A percentile compares a stretch with the other conserved stretches of the same genome.
phyloP scores from a whole-genome alignment of 2,113 vertebrate genomes.

The Apeltes quadracus region DNA sequence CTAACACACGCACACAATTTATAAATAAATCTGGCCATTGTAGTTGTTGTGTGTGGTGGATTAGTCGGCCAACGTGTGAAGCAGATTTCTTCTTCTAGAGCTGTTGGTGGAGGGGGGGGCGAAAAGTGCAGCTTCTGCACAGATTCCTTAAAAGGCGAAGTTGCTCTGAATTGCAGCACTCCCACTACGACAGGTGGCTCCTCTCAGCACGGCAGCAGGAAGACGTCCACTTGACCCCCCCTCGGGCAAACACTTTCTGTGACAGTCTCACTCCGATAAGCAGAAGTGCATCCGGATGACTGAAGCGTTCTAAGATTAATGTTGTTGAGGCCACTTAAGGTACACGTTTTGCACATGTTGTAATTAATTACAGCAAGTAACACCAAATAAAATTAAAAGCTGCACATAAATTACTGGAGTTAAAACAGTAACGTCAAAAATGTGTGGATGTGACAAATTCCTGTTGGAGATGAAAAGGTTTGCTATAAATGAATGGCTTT shows the following conservation, averaged over 20 bases:
- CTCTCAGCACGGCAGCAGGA: constrained; percentile 56
- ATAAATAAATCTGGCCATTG: background rate
- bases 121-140: constrained; percentile 54
- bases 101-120: background rate
- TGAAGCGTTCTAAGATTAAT: background rate
- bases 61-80: background rate
- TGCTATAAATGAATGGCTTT: no score
- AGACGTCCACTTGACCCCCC: constrained; percentile 44
- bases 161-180: constrained; percentile 20
- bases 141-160: constrained; percentile 74
- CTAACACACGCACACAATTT: constrained; percentile 65
- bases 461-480: no score
- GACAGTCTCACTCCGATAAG: background rate
- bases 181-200: constrained; percentile 69
- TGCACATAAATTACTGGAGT: no score
- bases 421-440: no score
- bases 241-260: constrained; percentile 2
- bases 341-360: no score
- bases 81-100: background rate
- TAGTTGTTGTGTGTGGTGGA: background rate
- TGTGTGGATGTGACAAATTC: no score
- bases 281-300: constrained; percentile 27
- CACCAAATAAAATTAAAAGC: background rate
- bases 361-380: no score
- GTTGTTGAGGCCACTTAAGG: no score